A percentile compares a stretch with the other conserved stretches of the same genome.
Conservation (phyloP, 1,140 invertebrate genomes). For the Cydia fagiglandana region DNA sequence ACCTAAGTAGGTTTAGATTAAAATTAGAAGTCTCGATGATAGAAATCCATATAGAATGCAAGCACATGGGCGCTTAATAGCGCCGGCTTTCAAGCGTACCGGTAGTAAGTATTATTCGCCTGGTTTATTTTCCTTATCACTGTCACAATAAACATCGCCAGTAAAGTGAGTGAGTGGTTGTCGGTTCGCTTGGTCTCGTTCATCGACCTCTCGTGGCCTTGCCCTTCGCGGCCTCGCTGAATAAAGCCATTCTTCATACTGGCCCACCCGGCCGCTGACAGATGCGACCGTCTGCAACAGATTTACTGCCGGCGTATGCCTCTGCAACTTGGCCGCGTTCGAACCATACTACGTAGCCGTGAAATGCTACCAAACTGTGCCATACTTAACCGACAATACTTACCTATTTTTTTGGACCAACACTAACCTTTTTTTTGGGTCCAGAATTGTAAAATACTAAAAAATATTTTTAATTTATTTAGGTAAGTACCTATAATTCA, state of each 20-base stretch:
- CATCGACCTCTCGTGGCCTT: conserved; percentile 53
- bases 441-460: conserved; percentile 23
- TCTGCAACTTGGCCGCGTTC: conserved; percentile 16
- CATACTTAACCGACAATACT: background rate
- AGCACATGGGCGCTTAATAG: background rate
- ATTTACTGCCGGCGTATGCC: conserved; percentile 46
- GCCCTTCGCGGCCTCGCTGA: conserved; percentile 57
- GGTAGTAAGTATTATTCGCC: conserved; percentile 38
- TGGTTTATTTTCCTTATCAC: conserved; percentile 43
- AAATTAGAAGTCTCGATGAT: no score
- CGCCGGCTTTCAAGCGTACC: conserved; percentile 16
- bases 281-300: conserved; percentile 38
- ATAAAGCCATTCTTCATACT: conserved; percentile 58
- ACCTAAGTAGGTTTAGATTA: no score
- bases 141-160: conserved; percentile 31
- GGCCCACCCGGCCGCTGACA: conserved; percentile 42
- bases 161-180: conserved; percentile 38
- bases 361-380: conserved; percentile 4
- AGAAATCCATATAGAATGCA: background rate
- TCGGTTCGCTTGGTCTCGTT: conserved; percentile 39
- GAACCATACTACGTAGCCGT: conserved; percentile 1
- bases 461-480: no score
- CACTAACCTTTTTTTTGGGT: conserved; percentile 36
- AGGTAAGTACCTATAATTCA: no score
- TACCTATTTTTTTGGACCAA: background rate